A percentile compares a stretch with the other conserved stretches of the same genome.
Evolutionary conservation across 2,797 vertebrate species (phyloP).

Genomic region (Clarias fuscus): DNA sequence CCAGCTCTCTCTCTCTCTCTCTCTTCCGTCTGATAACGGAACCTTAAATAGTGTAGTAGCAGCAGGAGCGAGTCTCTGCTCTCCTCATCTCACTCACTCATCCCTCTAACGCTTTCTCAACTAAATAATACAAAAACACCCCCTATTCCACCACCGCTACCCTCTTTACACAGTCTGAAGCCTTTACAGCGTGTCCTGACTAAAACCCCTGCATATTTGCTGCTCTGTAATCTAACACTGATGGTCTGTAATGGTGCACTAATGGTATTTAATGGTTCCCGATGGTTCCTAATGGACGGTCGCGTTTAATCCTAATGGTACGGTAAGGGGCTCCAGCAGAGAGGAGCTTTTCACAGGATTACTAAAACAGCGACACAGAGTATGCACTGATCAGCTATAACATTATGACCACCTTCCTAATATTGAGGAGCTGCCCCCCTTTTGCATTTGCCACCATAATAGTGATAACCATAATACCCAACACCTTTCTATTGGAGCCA

Average conservation of each 20-base stretch:
- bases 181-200: neutral
- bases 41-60: constrained; percentile 37
- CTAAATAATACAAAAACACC: neutral
- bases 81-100: neutral
- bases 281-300: constrained; percentile 39
- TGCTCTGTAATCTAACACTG: neutral
- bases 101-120: neutral
- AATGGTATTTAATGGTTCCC: constrained; percentile 46
- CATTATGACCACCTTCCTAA: too few relatives aligned
- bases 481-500: too few relatives aligned
- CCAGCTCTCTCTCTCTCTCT: neutral
- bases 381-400: too few relatives aligned
- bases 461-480: too few relatives aligned
- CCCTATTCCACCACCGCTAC: neutral
- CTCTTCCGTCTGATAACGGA: neutral
- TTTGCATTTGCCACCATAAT: too few relatives aligned
- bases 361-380: neutral
- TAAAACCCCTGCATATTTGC: neutral
- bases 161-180: neutral
- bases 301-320: constrained; percentile 42
- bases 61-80: neutral
- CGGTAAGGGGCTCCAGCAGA: constrained; percentile 3
- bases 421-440: too few relatives aligned
- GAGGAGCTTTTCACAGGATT: neutral
- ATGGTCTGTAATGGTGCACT: constrained; percentile 31